phyloP scores from a whole-genome alignment of 23 tunicate species.

The Ciona savignyi region DNA sequence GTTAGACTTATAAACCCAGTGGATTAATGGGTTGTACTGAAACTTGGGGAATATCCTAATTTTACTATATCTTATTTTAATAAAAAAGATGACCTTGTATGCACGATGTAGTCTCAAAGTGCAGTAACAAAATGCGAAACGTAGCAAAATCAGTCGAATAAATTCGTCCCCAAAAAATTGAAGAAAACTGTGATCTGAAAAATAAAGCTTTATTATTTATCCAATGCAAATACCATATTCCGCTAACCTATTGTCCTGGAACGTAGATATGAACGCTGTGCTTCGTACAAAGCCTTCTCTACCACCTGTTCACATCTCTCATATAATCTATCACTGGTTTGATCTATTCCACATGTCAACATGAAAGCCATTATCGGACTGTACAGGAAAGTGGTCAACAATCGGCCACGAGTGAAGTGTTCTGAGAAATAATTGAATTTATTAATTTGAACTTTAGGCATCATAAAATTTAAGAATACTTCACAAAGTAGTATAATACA shows the following conservation, averaged over 20 bases:
- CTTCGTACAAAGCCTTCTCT: slow-evolving; percentile 35
- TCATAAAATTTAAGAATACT: slow-evolving; percentile 1
- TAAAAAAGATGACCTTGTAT: slow-evolving; percentile 36
- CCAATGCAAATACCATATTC: not conserved
- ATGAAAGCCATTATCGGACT: slow-evolving; percentile 68
- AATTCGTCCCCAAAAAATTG: slow-evolving; percentile 79
- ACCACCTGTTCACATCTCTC: slow-evolving; percentile 55
- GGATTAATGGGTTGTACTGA: no score
- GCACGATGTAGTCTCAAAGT: slow-evolving; percentile 52
- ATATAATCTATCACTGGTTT: slow-evolving; percentile 66
- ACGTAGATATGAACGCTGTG: slow-evolving; percentile 52
- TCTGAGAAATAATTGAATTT: slow-evolving; percentile 16
- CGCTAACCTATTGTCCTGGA: slow-evolving; percentile 61
- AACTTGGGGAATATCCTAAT: not conserved
- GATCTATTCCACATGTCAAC: slow-evolving; percentile 54
- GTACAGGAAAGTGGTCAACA: slow-evolving; percentile 61
- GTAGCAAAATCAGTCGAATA: slow-evolving; percentile 60
- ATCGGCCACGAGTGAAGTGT: slow-evolving; percentile 25
- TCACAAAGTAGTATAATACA: not conserved
- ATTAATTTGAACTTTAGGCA: not conserved
- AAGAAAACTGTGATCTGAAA: slow-evolving; percentile 64
- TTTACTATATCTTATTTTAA: not conserved
- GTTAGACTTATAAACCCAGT: no score
- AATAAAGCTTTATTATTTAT: not conserved
- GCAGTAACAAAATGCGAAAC: slow-evolving; percentile 71